These are phyloP conservation scores for Mionectes macconnelli DNA, from an alignment of 2,113 vertebrate species.

Conservation along the genomic window DNA sequence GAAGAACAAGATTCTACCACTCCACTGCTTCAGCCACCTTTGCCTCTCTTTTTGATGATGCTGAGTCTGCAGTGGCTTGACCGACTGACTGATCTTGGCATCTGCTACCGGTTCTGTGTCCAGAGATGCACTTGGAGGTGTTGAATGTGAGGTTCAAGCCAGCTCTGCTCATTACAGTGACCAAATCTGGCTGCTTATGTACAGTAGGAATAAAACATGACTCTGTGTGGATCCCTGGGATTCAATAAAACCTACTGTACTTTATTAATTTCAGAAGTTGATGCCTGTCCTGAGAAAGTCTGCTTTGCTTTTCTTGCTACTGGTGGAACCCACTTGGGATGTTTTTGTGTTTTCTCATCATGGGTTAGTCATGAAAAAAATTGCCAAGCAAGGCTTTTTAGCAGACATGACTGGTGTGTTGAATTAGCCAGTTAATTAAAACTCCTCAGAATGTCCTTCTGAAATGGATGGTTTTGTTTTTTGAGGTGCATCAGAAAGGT, in stretches of 20 bases:
- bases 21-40: neutral
- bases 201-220: neutral
- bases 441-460: neutral
- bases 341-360: neutral
- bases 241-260: neutral
- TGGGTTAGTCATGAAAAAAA: neutral
- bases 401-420: neutral
- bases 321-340: neutral
- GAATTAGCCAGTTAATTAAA: neutral
- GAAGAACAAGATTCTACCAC: neutral
- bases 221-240: neutral
- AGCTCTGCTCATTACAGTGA: neutral
- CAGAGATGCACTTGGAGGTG: neutral
- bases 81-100: neutral
- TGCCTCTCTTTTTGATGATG: neutral
- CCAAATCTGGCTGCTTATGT: neutral
- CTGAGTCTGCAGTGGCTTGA: neutral
- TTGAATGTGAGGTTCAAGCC: neutral
- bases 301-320: neutral
- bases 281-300: neutral
- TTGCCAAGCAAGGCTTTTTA: neutral
- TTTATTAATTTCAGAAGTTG: neutral
- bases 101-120: neutral
- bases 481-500: neutral
- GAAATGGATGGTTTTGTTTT: neutral